Percentiles rank a stretch among this genome's conserved stretches.
phyloP scores from a whole-genome alignment of 2,113 vertebrate species.

The Psittacara wagleri region DNA sequence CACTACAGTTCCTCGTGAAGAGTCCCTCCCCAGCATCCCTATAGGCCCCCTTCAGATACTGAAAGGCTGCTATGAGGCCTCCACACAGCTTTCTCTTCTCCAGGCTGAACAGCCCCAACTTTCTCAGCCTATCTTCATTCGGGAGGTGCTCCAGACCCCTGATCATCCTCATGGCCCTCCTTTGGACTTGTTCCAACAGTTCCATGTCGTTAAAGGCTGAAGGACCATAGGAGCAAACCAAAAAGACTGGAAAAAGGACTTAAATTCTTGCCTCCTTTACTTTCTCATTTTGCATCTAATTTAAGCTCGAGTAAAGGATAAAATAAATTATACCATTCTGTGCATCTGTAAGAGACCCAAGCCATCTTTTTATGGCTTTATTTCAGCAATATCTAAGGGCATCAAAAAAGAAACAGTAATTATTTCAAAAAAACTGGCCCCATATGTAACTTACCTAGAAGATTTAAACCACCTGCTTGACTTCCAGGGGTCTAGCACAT shows the following conservation, averaged over 20 bases:
- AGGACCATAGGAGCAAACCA: not conserved
- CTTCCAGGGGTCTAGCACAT: not conserved
- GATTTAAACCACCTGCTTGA: not conserved
- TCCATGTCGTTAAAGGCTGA: not conserved
- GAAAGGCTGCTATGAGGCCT: too few relatives aligned
- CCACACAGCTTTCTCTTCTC: too few relatives aligned
- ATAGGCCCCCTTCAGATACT: too few relatives aligned
- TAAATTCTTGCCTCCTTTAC: not conserved
- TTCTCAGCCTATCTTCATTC: too few relatives aligned
- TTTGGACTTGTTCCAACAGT: too few relatives aligned
- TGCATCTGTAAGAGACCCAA: not conserved
- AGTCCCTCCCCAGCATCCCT: too few relatives aligned
- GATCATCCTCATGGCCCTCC: too few relatives aligned
- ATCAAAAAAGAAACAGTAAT: not conserved
- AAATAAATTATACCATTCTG: not conserved
- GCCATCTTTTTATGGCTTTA: not conserved
- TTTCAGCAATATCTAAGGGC: not conserved
- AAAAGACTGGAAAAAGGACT: not conserved
- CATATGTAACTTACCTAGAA: not conserved
- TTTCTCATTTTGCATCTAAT: not conserved
- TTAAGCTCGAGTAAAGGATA: not conserved
- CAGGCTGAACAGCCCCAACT: too few relatives aligned
- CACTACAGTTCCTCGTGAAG: too few relatives aligned
- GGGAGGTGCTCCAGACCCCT: too few relatives aligned
- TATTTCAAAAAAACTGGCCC: not conserved